phyloP scores from a whole-genome alignment of 2,113 vertebrate genomes.

The Tinamus guttatus region DNA sequence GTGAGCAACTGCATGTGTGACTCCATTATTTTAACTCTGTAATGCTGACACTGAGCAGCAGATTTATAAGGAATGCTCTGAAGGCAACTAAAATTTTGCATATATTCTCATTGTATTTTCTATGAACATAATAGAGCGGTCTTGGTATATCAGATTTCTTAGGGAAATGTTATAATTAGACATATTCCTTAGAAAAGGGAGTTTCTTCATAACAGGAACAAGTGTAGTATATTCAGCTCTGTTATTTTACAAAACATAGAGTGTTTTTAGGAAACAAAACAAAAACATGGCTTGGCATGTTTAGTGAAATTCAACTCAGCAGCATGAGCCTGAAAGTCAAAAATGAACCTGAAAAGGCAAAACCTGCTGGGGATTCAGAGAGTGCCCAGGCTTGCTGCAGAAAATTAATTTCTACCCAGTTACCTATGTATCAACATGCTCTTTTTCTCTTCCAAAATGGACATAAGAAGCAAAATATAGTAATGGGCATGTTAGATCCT shows the following conservation, averaged over 20 bases:
- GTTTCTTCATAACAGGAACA: not conserved
- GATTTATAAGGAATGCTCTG: constrained; percentile 8
- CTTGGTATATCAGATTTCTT: not conserved
- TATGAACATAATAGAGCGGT: not conserved
- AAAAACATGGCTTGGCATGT: not conserved
- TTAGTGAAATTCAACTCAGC: not conserved
- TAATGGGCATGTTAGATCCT: not conserved
- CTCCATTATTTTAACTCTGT: not conserved
- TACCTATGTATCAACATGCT: not conserved
- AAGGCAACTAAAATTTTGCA: constrained; percentile 12
- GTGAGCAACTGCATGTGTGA: not conserved
- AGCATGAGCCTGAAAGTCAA: not conserved
- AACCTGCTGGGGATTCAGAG: not conserved
- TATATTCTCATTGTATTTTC: not conserved
- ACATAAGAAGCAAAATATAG: not conserved
- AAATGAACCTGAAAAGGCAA: not conserved
- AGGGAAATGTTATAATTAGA: not conserved
- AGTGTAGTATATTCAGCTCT: not conserved
- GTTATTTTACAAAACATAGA: constrained; percentile 7
- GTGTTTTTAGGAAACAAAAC: constrained; percentile 7
- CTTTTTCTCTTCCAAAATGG: not conserved
- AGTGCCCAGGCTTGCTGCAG: not conserved
- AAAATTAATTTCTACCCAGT: not conserved
- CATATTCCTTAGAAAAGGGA: not conserved
- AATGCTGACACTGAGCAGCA: not conserved